phyloP scores from a whole-genome alignment of 2,888 invertebrate genomes.

The Campoletis raptor region DNA sequence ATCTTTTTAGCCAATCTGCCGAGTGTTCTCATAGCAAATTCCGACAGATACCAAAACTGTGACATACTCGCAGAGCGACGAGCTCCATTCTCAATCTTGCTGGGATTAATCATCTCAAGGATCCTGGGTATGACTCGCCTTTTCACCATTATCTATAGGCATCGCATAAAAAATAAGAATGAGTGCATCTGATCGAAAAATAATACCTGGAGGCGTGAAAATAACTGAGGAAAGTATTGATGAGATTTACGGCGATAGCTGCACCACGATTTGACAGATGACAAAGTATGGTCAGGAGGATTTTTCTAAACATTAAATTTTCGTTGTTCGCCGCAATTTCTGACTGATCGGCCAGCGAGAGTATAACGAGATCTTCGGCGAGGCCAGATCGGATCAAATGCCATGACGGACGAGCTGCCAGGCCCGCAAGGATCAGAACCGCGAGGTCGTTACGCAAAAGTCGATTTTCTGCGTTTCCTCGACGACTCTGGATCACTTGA shows the following conservation, averaged over 20 bases:
- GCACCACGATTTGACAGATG: slow-evolving; percentile 72
- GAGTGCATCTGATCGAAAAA: background rate
- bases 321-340: slow-evolving; percentile 59
- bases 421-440: slow-evolving; percentile 75
- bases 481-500: slow-evolving; percentile 70
- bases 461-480: slow-evolving; percentile 70
- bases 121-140: slow-evolving; percentile 70
- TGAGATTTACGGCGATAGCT: slow-evolving; percentile 73
- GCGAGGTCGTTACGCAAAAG: slow-evolving; percentile 80
- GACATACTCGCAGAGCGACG: slow-evolving; percentile 71
- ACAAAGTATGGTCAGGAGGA: slow-evolving; percentile 77
- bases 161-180: background rate
- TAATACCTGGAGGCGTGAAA: background rate
- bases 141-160: slow-evolving; percentile 75
- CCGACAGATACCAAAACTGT: slow-evolving; percentile 77
- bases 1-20: slow-evolving; percentile 75
- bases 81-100: slow-evolving; percentile 35
- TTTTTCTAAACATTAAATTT: slow-evolving; percentile 78
- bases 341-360: slow-evolving; percentile 77
- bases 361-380: slow-evolving; percentile 77
- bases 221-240: background rate
- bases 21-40: slow-evolving; percentile 75
- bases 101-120: slow-evolving; percentile 74
- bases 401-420: slow-evolving; percentile 75
- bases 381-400: slow-evolving; percentile 75